Percentiles rank a stretch among this genome's conserved stretches.
Evolutionary conservation across 2,113 vertebrate genomes (phyloP).

Genomic region (Gymnogyps californianus): DNA sequence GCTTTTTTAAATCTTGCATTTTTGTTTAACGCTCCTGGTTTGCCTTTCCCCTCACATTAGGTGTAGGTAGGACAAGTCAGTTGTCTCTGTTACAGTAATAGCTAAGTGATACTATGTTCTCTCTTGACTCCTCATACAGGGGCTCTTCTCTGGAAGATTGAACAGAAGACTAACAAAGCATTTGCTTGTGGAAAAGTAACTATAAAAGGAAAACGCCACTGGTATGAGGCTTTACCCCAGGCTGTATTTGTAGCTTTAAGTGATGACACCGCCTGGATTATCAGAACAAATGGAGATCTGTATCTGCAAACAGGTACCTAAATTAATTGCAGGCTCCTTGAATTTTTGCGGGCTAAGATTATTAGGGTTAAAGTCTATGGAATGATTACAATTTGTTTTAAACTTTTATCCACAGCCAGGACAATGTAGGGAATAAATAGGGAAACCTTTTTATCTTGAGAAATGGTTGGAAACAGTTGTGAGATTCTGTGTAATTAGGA

Average conservation of each 20-base stretch:
- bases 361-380: background rate
- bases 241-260: constrained; percentile 87
- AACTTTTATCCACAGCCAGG: background rate
- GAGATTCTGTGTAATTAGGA: background rate
- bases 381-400: background rate
- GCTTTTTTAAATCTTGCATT: background rate
- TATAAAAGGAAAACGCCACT: constrained; percentile 91
- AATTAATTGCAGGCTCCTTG: background rate
- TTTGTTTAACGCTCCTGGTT: background rate
- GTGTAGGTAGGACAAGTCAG: background rate
- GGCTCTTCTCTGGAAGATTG: constrained; percentile 95
- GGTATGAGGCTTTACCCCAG: constrained; percentile 95
- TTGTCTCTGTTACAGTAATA: background rate
- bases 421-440: background rate
- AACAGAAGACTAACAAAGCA: constrained; percentile 94
- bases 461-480: background rate
- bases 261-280: constrained; percentile 94
- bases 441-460: background rate
- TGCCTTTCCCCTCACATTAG: background rate
- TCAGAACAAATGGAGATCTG: constrained; percentile 92
- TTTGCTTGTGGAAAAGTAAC: constrained; percentile 94
- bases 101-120: background rate
- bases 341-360: background rate
- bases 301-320: constrained; percentile 90
- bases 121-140: constrained; percentile 67